Evolutionary conservation across 2,797 vertebrate genomes (phyloP).

Genomic region (Enteromius fasciolatus): DNA sequence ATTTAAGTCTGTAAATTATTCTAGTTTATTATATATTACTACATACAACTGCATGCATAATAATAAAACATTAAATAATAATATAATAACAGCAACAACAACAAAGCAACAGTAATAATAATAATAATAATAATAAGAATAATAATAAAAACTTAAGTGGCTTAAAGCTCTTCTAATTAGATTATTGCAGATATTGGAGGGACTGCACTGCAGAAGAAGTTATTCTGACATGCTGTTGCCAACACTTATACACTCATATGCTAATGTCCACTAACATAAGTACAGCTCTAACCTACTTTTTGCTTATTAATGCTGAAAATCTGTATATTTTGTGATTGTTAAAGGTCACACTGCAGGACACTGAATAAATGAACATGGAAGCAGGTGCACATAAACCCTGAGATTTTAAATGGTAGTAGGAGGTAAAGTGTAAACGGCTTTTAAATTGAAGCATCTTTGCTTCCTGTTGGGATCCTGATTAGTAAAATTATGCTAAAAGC

Average conservation of each 20-base stretch:
- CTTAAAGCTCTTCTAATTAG: background rate
- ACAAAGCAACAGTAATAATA: background rate
- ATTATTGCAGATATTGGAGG: background rate
- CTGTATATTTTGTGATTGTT: background rate
- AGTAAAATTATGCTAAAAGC: constrained; percentile 6
- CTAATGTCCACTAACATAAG: constrained; percentile 10
- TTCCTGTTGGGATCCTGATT: background rate
- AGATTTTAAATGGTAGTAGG: background rate
- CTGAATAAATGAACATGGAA: constrained; percentile 13
- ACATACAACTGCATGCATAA: too few species aligned
- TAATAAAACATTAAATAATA: too few species aligned
- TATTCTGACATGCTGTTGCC: constrained; percentile 19
- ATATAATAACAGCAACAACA: too few species aligned
- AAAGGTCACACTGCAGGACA: background rate
- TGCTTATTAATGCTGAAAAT: constrained; percentile 9
- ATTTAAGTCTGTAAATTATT: background rate
- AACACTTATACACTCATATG: constrained; percentile 27
- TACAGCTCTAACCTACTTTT: constrained; percentile 1
- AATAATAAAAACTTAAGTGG: background rate
- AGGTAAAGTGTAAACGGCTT: background rate
- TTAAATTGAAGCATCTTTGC: background rate
- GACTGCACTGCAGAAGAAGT: constrained; percentile 10
- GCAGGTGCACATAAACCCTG: background rate
- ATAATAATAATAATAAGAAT: background rate
- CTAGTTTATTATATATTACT: too few species aligned